These are phyloP conservation scores for Syritta pipiens DNA, from an alignment of 2,888 invertebrate species.

Conservation along the genomic window DNA sequence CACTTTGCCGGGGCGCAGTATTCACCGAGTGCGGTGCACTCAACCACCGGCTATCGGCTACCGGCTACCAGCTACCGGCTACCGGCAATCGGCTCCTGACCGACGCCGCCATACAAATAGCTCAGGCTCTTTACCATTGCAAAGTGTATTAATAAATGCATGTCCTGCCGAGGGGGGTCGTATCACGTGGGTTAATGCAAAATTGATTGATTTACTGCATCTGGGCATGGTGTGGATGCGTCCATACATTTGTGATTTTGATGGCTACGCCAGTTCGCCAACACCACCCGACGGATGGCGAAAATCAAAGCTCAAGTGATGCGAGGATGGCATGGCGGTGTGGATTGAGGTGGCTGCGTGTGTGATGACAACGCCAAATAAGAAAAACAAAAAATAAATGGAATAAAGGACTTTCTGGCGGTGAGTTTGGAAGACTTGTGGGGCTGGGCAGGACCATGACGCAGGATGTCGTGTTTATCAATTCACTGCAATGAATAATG, in stretches of 20 bases:
- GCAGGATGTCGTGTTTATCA: slow-evolving; percentile 40
- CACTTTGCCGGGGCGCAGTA: slow-evolving; percentile 26
- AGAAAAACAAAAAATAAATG: slow-evolving; percentile 6
- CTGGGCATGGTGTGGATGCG: neutral
- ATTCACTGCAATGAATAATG: slow-evolving; percentile 66
- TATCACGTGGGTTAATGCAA: slow-evolving; percentile 55
- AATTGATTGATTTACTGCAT: slow-evolving; percentile 66
- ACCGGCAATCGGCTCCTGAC: neutral
- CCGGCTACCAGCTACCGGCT: no score
- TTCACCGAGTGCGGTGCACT: no score
- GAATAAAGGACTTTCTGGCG: slow-evolving; percentile 5
- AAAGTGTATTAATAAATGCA: slow-evolving; percentile 49
- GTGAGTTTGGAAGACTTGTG: no score
- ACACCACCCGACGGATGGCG: no score
- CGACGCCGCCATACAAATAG: neutral
- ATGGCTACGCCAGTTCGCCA: no score
- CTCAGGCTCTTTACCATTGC: slow-evolving; percentile 3
- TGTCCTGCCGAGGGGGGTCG: slow-evolving; percentile 7
- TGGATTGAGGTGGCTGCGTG: neutral
- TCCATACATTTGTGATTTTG: slow-evolving; percentile 38
- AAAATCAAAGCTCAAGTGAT: neutral
- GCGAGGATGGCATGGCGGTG: neutral
- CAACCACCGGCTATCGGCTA: no score
- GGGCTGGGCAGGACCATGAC: neutral
- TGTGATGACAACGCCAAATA: neutral